Base-by-base conservation (phyloP, 2,113 vertebrate species). In the Oncorhynchus gorbuscha region DNA sequence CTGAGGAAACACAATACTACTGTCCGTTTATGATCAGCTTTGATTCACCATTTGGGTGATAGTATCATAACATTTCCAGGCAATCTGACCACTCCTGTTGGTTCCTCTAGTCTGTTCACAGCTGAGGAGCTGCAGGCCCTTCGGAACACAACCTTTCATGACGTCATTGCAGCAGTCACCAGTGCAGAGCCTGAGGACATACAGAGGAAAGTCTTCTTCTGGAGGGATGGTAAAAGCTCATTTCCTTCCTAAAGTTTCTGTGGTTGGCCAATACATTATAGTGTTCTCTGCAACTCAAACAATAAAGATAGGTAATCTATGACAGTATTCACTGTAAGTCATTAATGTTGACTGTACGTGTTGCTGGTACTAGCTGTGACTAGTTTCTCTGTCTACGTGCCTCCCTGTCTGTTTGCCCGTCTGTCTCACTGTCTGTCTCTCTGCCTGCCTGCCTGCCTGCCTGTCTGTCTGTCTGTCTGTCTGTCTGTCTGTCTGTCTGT, bases 51-150 rank as follows among this genome's bases (percentile, higher is more conserved):
- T 62, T 22, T 62, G 2, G 59, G n/a, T 24, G n/a, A 13, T 62
- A 22, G 1, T 24, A 12, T 45, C 39, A 45, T 62, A 62, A 7
- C n/a, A 11, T 62, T 11, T 22, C 59, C n/a, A 9, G 55, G 3
- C 9, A 8, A 22, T 62, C n/a, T 51, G 49, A 70, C 16, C 26
- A 49, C 35, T 78, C 18, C 67, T 0, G 0, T 67, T 72, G 61
- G 14, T 71, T 16, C 69, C 59, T 24, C 58, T 85, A 99, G 98
- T 77, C 85, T 98, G 71, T 99, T 99, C 88, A 94, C 95, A 69
- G 58, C 22, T 0, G 78, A 93, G 0, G 97, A 99, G 80, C 92
- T 94, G 20, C 18, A 48, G 18, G 62, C 59, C 2, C 95, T 99
- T 67, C 92, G 79, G 73, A 93, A 88, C 0, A 93, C 80, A 16